A percentile compares a stretch with the other conserved stretches of the same genome.
Evolutionary conservation across 2,797 vertebrate species (phyloP).

Genomic region (Pangasius djambal): DNA sequence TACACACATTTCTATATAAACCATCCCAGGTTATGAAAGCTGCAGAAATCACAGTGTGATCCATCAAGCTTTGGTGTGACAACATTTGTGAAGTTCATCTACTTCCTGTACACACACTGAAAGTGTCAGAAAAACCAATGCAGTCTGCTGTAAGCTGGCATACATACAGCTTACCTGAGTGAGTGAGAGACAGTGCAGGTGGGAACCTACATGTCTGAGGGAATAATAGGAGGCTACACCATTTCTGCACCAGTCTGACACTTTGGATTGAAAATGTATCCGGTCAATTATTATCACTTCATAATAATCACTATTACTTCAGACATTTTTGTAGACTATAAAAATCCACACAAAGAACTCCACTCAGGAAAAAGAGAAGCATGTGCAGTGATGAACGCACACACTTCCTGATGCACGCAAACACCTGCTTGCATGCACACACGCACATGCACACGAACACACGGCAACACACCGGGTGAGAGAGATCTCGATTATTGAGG

Average conservation of each 20-base stretch:
- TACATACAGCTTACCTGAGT: conserved; percentile 23
- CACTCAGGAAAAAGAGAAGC: neutral
- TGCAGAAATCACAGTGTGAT: conserved; percentile 70
- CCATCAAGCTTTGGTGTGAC: conserved; percentile 76
- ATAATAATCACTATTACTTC: neutral
- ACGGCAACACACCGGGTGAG: conserved; percentile 65
- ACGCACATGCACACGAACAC: conserved; percentile 53
- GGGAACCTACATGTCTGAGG: conserved; percentile 19
- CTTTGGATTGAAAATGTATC: conserved; percentile 16
- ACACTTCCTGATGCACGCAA: conserved; percentile 28
- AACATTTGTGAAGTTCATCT: conserved; percentile 70
- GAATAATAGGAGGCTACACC: conserved; percentile 11
- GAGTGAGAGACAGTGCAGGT: conserved; percentile 37
- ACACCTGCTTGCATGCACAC: conserved; percentile 31
- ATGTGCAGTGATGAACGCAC: neutral
- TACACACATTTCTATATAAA: conserved; percentile 68
- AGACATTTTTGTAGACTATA: neutral
- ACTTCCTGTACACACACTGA: conserved; percentile 73
- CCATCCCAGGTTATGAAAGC: conserved; percentile 64
- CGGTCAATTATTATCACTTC: conserved; percentile 21
- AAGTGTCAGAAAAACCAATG: conserved; percentile 77
- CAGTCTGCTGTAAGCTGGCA: conserved; percentile 63
- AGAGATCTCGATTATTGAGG: conserved; percentile 79
- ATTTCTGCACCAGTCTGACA: neutral
- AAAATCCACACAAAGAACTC: conserved; percentile 7